Conservation (phyloP, 2,113 vertebrate species). For the Chaetodon trifascialis region DNA sequence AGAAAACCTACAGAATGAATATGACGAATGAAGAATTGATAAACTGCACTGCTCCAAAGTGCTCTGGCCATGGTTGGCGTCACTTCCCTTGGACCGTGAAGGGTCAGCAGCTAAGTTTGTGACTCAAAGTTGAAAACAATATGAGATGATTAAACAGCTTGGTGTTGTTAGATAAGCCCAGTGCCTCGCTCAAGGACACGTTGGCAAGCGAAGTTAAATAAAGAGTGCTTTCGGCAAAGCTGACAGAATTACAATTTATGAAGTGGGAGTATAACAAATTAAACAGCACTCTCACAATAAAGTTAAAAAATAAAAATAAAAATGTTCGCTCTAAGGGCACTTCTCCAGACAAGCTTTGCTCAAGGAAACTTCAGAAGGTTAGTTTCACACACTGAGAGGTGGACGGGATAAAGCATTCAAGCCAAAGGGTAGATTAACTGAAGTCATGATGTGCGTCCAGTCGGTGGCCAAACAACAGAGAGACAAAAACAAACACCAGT, state of each 20-base stretch:
- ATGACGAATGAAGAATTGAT: slow-evolving; percentile 5
- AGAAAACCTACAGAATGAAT: slow-evolving; percentile 5
- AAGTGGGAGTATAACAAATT: slow-evolving; percentile 49
- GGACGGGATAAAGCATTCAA: slow-evolving; percentile 18
- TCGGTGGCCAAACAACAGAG: slow-evolving; percentile 28
- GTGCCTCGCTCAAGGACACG: slow-evolving; percentile 55
- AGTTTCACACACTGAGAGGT: slow-evolving; percentile 28
- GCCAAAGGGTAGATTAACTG: slow-evolving; percentile 44
- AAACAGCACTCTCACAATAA: slow-evolving; percentile 40
- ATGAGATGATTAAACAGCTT: slow-evolving; percentile 67
- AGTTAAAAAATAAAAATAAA: slow-evolving; percentile 35
- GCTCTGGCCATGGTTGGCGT: slow-evolving; percentile 26
- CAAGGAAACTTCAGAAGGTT: slow-evolving; percentile 46
- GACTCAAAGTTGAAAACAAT: slow-evolving; percentile 62
- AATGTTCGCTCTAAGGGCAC: slow-evolving; percentile 11
- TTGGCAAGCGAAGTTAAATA: slow-evolving; percentile 61
- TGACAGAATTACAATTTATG: slow-evolving; percentile 60
- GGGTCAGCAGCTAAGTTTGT: slow-evolving; percentile 51
- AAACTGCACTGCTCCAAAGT: slow-evolving; percentile 12
- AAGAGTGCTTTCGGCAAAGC: slow-evolving; percentile 54
- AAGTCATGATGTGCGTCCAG: slow-evolving; percentile 26
- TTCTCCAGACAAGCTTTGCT: slow-evolving; percentile 40
- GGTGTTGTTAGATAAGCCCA: slow-evolving; percentile 65
- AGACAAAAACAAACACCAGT: slow-evolving; percentile 25
- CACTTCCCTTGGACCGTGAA: slow-evolving; percentile 38